Evolutionary conservation across 2,888 invertebrate genomes (phyloP).

Genomic region (Drosophila silvestris): DNA sequence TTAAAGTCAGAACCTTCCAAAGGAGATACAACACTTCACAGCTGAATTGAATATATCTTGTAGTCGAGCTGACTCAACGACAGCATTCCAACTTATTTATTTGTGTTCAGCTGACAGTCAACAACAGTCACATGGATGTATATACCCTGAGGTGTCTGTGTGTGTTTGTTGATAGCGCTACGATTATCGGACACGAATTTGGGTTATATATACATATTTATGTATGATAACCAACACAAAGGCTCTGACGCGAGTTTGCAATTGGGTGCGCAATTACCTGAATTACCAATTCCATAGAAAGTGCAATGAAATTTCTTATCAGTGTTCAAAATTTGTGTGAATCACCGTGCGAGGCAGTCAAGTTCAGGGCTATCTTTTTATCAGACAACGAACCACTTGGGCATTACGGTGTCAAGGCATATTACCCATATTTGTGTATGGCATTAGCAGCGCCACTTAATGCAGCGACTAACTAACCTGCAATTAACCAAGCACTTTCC

Average conservation of each 20-base stretch:
- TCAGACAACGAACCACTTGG: slow-evolving; percentile 10
- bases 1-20: neutral
- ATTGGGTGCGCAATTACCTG: slow-evolving; percentile 21
- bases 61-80: neutral
- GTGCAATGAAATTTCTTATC: slow-evolving; percentile 38
- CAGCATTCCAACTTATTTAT: neutral
- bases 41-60: neutral
- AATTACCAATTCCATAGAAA: slow-evolving; percentile 30
- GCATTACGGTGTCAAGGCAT: neutral
- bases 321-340: neutral
- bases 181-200: slow-evolving; percentile 49
- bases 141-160: slow-evolving; percentile 10
- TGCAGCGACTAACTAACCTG: neutral
- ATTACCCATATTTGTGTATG: neutral
- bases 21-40: neutral
- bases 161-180: slow-evolving; percentile 15
- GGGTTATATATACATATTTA: slow-evolving; percentile 26
- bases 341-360: slow-evolving; percentile 1
- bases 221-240: slow-evolving; percentile 29
- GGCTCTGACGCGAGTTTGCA: slow-evolving; percentile 1
- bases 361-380: slow-evolving; percentile 38
- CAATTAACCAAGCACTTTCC: slow-evolving; percentile 18
- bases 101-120: slow-evolving; percentile 36
- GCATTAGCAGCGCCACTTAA: neutral
- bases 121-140: slow-evolving; percentile 62